A percentile compares a stretch with the other conserved stretches of the same genome.
phyloP scores from a whole-genome alignment of 2,113 vertebrate species.

The Rhineura floridana region DNA sequence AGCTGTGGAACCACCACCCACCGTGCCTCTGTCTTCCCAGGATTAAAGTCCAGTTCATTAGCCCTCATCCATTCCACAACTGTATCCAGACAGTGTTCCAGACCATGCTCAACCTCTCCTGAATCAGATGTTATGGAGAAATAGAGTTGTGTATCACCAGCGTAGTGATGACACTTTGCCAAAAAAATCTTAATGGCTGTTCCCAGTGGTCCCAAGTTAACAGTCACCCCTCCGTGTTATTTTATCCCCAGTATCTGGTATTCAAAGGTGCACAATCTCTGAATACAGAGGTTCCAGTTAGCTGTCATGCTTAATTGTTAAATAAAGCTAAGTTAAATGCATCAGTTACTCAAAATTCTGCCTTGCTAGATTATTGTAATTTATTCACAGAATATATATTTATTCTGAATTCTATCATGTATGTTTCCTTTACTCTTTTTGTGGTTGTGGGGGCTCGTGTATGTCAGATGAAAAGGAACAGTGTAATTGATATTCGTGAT shows the following conservation, averaged over 20 bases:
- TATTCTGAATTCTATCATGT: background rate
- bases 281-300: background rate
- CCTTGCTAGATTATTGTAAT: background rate
- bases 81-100: background rate
- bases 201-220: no score
- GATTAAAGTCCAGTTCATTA: no score
- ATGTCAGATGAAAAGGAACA: constrained; percentile 29
- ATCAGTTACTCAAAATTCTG: background rate
- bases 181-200: no score
- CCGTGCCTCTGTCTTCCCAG: no score
- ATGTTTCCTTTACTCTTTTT: background rate
- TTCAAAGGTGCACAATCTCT: background rate
- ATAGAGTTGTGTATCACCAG: no score
- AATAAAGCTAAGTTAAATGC: background rate
- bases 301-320: background rate
- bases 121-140: no score
- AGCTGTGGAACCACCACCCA: no score
- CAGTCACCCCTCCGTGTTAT: no score
- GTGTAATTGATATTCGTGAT: constrained; percentile 9
- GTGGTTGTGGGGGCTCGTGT: background rate
- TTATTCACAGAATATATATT: background rate
- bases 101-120: background rate
- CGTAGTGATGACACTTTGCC: no score
- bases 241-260: background rate
- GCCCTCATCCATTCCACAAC: no score